Percentiles rank a stretch among this genome's conserved stretches.
Evolutionary conservation across 2,888 invertebrate species (phyloP).

Genomic region (Sinohyriopsis cumingii): DNA sequence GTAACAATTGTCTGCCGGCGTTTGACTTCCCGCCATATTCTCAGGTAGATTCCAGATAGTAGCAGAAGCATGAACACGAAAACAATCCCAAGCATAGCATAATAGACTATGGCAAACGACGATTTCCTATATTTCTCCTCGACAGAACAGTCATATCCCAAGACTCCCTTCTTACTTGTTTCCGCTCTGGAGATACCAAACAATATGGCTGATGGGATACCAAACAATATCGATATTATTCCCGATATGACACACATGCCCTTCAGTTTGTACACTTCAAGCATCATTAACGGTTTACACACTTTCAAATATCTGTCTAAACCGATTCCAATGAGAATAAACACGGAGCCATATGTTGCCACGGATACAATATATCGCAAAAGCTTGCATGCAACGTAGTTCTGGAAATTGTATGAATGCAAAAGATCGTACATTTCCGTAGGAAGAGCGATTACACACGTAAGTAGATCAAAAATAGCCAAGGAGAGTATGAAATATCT

Average conservation of each 20-base stretch:
- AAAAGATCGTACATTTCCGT: conserved; percentile 26
- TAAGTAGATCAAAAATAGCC: conserved; percentile 23
- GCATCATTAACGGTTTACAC: conserved; percentile 16
- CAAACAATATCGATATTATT: conserved; percentile 10
- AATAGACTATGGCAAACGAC: conserved; percentile 12
- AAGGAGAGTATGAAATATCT: conserved; percentile 21
- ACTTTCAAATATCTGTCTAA: conserved; percentile 27
- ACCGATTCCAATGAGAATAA: conserved; percentile 23
- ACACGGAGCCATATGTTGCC: conserved; percentile 16
- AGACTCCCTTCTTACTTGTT: not conserved
- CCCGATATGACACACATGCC: conserved; percentile 12
- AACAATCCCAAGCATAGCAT: conserved; percentile 7
- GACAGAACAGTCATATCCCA: conserved; percentile 26
- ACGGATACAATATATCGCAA: conserved; percentile 20
- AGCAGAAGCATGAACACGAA: conserved; percentile 14
- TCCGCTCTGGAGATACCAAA: conserved; percentile 16
- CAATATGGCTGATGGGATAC: conserved; percentile 11
- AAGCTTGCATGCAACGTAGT: conserved; percentile 14
- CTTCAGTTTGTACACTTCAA: conserved; percentile 3
- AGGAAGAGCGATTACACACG: conserved; percentile 17
- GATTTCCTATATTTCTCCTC: conserved; percentile 13
- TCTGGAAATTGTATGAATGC: conserved; percentile 22
- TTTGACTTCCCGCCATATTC: conserved; percentile 22
- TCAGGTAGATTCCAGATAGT: conserved; percentile 13
- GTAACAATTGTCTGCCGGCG: conserved; percentile 11